Percentiles rank a stretch among this genome's conserved stretches.
Evolutionary conservation across 2,113 vertebrate genomes (phyloP).

Genomic region (Sminthopsis crassicaudata): DNA sequence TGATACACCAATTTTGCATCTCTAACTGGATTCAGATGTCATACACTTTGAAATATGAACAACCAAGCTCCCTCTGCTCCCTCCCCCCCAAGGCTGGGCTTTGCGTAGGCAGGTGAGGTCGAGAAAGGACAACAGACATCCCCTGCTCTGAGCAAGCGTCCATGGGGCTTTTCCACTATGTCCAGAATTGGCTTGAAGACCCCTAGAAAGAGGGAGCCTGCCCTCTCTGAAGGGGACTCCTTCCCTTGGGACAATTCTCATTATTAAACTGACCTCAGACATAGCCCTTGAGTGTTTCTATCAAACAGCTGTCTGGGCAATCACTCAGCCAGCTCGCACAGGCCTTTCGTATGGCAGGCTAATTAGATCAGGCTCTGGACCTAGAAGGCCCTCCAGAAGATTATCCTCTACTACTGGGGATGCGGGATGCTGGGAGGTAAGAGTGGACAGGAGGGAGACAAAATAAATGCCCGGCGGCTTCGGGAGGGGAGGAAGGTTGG

Average conservation of each 20-base stretch:
- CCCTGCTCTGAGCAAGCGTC: neutral
- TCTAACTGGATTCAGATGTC: conserved; percentile 61
- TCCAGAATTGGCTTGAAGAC: neutral
- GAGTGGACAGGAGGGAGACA: neutral
- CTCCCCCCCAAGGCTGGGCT: conserved; percentile 43
- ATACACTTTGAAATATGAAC: conserved; percentile 36
- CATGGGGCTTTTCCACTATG: no score
- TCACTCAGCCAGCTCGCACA: neutral
- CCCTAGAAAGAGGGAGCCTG: neutral
- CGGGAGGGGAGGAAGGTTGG: no score
- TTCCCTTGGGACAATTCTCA: neutral
- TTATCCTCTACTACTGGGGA: neutral
- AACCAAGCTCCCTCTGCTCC: conserved; percentile 31
- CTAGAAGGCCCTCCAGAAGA: neutral
- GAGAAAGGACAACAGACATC: neutral
- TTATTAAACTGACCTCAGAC: neutral
- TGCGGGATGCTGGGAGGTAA: no score
- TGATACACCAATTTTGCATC: conserved; percentile 55
- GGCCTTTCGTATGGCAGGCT: neutral
- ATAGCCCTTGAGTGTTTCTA: neutral
- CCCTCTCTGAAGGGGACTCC: neutral
- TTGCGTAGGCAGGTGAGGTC: neutral
- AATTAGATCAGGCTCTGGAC: neutral
- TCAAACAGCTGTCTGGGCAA: neutral
- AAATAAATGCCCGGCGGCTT: neutral